phyloP scores from a whole-genome alignment of 2,113 vertebrate species.

The Halcyon malimbica region DNA sequence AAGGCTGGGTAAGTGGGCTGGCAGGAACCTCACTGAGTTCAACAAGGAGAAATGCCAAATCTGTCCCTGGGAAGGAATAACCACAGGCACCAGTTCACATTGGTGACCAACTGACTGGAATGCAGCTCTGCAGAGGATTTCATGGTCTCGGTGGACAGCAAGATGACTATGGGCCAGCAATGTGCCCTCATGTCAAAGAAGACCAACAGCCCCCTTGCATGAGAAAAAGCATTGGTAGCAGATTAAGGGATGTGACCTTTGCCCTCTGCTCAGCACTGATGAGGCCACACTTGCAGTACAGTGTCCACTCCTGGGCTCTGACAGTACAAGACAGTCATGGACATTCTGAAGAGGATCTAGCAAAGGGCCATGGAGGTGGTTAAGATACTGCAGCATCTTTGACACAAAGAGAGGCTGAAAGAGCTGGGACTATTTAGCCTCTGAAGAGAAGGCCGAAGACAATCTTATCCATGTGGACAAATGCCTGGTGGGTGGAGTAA shows the following conservation, averaged over 20 bases:
- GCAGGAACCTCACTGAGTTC: not conserved
- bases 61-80: not conserved
- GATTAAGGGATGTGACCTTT: not conserved
- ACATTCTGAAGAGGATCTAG: not conserved
- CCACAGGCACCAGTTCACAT: not conserved
- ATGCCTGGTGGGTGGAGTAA: fast-evolving
- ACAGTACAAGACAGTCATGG: not conserved
- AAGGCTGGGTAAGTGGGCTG: not conserved
- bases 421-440: not conserved
- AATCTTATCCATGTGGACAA: not conserved
- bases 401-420: not conserved
- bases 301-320: not conserved
- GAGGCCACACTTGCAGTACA: not conserved
- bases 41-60: not conserved
- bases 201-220: not conserved
- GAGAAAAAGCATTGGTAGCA: not conserved
- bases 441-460: not conserved
- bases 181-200: fast-evolving
- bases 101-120: not conserved
- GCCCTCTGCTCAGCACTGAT: not conserved
- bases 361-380: fast-evolving
- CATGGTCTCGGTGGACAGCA: not conserved
- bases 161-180: not conserved
- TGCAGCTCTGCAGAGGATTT: not conserved
- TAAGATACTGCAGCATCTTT: not conserved